Conservation (phyloP, 2,888 invertebrate genomes). For the Hemaris fuciformis region DNA sequence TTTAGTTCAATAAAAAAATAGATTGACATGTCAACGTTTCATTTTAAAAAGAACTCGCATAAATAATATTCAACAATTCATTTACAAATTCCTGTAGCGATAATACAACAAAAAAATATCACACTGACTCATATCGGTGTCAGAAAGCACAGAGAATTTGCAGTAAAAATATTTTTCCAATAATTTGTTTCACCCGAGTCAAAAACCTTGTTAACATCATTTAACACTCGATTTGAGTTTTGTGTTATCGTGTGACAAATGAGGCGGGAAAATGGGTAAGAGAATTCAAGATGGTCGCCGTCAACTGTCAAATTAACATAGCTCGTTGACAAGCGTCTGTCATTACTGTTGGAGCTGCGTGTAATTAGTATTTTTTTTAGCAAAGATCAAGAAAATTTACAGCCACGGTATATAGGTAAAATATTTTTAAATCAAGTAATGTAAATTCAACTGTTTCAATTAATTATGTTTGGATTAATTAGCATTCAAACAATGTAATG, state of each 20-base stretch:
- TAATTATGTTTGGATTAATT: neutral
- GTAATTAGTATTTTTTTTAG: conserved; percentile 9
- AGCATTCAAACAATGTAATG: neutral
- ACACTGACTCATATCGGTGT: neutral
- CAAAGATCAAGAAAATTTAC: neutral
- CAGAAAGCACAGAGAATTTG: neutral
- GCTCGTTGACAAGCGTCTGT: conserved; percentile 29
- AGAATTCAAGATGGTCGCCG: conserved; percentile 43
- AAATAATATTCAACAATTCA: neutral
- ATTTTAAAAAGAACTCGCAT: neutral
- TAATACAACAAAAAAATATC: neutral
- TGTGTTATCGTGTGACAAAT: conserved; percentile 30
- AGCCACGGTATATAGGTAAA: neutral
- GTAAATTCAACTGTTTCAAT: neutral
- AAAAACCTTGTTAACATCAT: conserved; percentile 17
- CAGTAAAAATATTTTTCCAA: neutral
- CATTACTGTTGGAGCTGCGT: conserved; percentile 23
- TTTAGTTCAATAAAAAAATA: neutral
- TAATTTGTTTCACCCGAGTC: conserved; percentile 9
- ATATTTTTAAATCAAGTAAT: neutral
- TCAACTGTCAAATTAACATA: conserved; percentile 49
- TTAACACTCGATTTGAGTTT: conserved; percentile 27
- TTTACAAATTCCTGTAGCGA: neutral
- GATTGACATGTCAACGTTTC: neutral
- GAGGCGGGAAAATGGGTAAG: conserved; percentile 36